phyloP scores from a whole-genome alignment of 2,888 invertebrate genomes.

The Drosophila suboccidentalis region DNA sequence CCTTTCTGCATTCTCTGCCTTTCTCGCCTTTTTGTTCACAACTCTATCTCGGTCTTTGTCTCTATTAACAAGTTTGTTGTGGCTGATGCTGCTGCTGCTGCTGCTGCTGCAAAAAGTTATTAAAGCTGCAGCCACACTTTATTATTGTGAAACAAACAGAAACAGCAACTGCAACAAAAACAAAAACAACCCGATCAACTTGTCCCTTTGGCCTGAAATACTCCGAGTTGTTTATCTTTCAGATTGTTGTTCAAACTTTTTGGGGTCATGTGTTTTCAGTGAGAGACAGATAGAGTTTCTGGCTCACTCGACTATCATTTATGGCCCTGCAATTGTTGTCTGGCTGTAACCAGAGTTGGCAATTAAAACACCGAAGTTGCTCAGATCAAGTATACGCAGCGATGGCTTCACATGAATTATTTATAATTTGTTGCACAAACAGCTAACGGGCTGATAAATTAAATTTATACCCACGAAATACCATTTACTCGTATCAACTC shows the following conservation, averaged over 20 bases:
- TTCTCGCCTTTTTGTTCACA: constrained; percentile 1
- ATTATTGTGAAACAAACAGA: constrained; percentile 72
- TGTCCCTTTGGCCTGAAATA: constrained; percentile 37
- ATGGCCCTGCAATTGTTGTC: constrained; percentile 14
- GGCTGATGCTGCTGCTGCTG: constrained; percentile 22
- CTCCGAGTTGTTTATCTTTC: constrained; percentile 70
- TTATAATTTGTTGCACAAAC: constrained; percentile 40
- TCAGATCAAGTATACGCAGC: constrained; percentile 13
- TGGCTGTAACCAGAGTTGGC: constrained; percentile 4
- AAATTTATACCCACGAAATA: constrained; percentile 44
- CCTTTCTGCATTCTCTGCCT: not conserved
- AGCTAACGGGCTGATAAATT: constrained; percentile 43
- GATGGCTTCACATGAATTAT: constrained; percentile 37
- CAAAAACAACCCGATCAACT: constrained; percentile 51
- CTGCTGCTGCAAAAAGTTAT: constrained; percentile 63
- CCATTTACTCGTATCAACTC: constrained; percentile 24
- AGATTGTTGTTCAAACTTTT: constrained; percentile 58
- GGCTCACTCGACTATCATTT: constrained; percentile 6
- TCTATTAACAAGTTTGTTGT: constrained; percentile 57
- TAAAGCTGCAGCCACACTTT: constrained; percentile 75
- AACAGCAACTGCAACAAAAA: not conserved
- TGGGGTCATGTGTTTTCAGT: constrained; percentile 33
- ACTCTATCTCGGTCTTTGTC: constrained; percentile 38
- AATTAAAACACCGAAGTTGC: constrained; percentile 16
- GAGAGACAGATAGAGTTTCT: not conserved